Base-by-base conservation (phyloP, 30 jellyfish, hydroid and myxozoan genomes). In the Turritopsis dohrnii region DNA sequence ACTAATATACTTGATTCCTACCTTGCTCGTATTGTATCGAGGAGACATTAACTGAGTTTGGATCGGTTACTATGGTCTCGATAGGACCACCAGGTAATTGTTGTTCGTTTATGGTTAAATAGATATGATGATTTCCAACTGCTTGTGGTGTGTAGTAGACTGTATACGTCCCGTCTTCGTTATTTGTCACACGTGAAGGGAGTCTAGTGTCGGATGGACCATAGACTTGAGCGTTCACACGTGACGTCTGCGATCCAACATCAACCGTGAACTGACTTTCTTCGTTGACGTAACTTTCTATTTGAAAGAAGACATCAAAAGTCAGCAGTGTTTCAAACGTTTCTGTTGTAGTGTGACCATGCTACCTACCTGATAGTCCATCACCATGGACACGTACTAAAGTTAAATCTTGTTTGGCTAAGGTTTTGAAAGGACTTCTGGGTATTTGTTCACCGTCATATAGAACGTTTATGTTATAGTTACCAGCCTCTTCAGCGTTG, bases 21-120 rank as follows among this genome's bases (percentile, higher is more conserved):
- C 97, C 97, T 76, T 82, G 84, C 53, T 87, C 95, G 21, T 84
- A 86, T 30, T 87, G 95, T 16, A 41, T 21, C 66, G 97, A 81
- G 9, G 94, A 60, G 27, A 92, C 96, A 24, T 76, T 85, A 53
- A 92, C 95, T 18, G 91, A 28, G 25, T 30, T 86, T 1, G 93
- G 87, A 85, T 92, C 97, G 19, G 89, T 82, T 29, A 93, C 95
- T 28, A 76, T 74, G 0, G 94, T 86, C 28, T 92, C 95, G 71
- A 87, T 81, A 8, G 99, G 99, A 21, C 91, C 86, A 1, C 95
- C 96, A 1, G 99, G 97, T 75, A 95, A 75, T 53, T 83, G 84
- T 81, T 89, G 96, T 22, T 90, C 96, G 85, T 94, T 89, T 18
- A 94, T 83, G 73, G 82, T 85, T 72, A 94, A 76, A 69, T 24